A percentile compares a stretch with the other conserved stretches of the same genome.
phyloP scores from a whole-genome alignment of 2,113 vertebrate genomes.

The Glaucomys volans region DNA sequence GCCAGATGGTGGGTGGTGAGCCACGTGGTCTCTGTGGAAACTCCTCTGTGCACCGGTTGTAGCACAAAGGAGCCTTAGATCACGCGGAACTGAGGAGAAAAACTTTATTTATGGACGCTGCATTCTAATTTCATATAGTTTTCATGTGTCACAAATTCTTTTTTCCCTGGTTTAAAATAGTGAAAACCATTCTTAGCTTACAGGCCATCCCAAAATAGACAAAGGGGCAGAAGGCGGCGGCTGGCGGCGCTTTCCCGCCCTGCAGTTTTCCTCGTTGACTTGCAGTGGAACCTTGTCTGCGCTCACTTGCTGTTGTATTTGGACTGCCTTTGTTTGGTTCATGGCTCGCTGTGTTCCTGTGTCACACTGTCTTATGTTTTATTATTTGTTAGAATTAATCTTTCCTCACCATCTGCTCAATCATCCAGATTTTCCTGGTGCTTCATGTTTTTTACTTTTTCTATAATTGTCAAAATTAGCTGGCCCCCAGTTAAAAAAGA shows the following conservation, averaged over 20 bases:
- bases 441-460: conserved; percentile 1
- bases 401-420: background rate
- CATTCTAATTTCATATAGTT: background rate
- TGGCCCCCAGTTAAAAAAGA: conserved; percentile 13
- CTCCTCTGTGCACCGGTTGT: too few relatives aligned
- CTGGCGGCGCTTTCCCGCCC: background rate
- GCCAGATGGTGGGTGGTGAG: background rate
- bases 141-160: background rate
- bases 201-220: background rate
- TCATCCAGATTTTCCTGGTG: conserved; percentile 32
- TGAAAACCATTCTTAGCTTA: background rate
- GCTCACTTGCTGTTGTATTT: background rate
- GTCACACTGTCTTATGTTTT: background rate
- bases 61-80: background rate
- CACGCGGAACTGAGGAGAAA: background rate
- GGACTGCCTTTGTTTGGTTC: background rate
- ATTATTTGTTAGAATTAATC: background rate
- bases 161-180: too few relatives aligned
- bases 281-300: background rate
- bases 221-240: background rate
- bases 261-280: background rate
- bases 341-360: background rate
- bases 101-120: background rate
- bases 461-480: conserved; percentile 39
- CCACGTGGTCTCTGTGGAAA: background rate